phyloP scores from a whole-genome alignment of 2,888 invertebrate species.

The Clunio marinus region DNA sequence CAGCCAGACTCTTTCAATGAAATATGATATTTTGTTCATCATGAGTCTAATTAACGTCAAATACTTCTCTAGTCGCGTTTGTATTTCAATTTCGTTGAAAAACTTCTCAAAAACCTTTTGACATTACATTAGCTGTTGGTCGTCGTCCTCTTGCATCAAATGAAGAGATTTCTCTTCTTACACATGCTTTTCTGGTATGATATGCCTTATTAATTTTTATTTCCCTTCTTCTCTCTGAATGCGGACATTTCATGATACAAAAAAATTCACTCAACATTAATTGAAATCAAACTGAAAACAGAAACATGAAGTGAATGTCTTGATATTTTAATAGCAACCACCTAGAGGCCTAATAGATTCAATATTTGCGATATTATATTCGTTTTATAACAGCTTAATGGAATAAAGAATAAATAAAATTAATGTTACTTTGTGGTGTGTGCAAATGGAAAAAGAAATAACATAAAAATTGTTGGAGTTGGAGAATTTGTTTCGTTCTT shows the following conservation, averaged over 20 bases:
- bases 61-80: background rate
- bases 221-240: constrained; percentile 18
- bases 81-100: constrained; percentile 10
- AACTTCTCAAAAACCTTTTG: background rate
- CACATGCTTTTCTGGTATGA: constrained; percentile 23
- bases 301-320: constrained; percentile 13
- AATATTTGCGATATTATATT: constrained; percentile 1
- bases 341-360: background rate
- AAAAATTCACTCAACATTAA: constrained; percentile 21
- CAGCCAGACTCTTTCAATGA: background rate
- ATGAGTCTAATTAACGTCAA: constrained; percentile 38
- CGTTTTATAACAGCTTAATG: constrained; percentile 23
- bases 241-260: too few species aligned
- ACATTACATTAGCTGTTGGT: background rate
- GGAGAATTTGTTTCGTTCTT: background rate
- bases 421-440: background rate
- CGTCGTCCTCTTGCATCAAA: background rate
- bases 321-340: constrained; percentile 27
- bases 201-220: constrained; percentile 30
- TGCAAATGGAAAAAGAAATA: background rate
- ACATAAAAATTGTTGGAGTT: background rate
- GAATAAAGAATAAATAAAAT: background rate
- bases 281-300: constrained; percentile 23
- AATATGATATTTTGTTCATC: constrained; percentile 34
- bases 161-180: background rate